A percentile compares a stretch with the other conserved stretches of the same genome.
These are phyloP conservation scores for Temnopleurus reevesii DNA, from an alignment of 53 echinoderm and acorn worm genomes.

Conservation along the genomic window DNA sequence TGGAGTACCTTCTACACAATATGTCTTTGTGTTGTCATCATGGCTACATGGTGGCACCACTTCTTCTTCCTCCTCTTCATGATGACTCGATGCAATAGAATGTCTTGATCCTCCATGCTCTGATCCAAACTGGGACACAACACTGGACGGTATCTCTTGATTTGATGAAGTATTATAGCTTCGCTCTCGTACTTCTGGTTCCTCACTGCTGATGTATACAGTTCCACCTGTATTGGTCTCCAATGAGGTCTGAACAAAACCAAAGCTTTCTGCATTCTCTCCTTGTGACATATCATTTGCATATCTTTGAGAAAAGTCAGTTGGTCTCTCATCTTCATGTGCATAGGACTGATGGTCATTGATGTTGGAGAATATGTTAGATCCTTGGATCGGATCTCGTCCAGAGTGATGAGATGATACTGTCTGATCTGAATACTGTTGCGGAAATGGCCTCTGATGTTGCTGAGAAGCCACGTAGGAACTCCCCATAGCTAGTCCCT, in stretches of 20 bases:
- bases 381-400: constrained; percentile 1
- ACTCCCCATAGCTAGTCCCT: constrained; percentile 72
- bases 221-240: constrained; percentile 72
- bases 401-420: constrained; percentile 25
- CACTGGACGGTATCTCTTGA: constrained; percentile 47
- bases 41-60: constrained; percentile 57
- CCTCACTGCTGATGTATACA: constrained; percentile 67
- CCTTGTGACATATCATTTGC: constrained; percentile 84
- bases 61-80: constrained; percentile 32
- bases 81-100: constrained; percentile 48
- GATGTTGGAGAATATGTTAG: constrained; percentile 55
- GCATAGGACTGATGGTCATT: constrained; percentile 51
- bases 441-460: constrained; percentile 49
- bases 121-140: constrained; percentile 57
- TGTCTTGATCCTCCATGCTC: constrained; percentile 52
- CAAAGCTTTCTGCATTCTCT: constrained; percentile 59
- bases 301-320: constrained; percentile 88
- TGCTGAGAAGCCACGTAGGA: constrained; percentile 44
- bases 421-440: constrained; percentile 61
- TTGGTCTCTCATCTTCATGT: constrained; percentile 83
- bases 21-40: constrained; percentile 89
- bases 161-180: constrained; percentile 50
- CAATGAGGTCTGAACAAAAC: constrained; percentile 77
- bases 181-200: not conserved
- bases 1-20: constrained; percentile 96